phyloP scores from a whole-genome alignment of 2,888 invertebrate species.

The Cataglyphis cursor region DNA sequence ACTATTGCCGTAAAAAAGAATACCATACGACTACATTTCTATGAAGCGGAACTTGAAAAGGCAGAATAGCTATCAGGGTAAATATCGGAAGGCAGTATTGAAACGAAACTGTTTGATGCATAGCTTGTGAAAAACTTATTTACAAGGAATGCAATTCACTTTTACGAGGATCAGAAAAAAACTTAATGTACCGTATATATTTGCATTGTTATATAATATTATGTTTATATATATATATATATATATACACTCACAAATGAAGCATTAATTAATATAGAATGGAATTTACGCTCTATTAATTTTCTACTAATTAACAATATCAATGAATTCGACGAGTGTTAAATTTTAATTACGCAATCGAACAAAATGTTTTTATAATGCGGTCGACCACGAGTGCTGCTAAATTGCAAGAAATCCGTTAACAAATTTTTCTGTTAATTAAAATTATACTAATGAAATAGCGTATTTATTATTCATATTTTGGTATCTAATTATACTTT shows the following conservation, averaged over 20 bases:
- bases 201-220: background rate
- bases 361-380: slow-evolving; percentile 22
- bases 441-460: slow-evolving; percentile 14
- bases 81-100: slow-evolving; percentile 23
- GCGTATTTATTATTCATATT: background rate
- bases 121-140: slow-evolving; percentile 30
- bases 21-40: slow-evolving; percentile 36
- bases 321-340: background rate
- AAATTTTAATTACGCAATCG: slow-evolving; percentile 8
- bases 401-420: background rate
- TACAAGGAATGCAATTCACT: slow-evolving; percentile 16
- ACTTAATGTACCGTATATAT: background rate
- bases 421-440: slow-evolving; percentile 29
- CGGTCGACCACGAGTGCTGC: background rate
- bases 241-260: background rate
- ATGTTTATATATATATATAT: no score
- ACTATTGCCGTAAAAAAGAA: slow-evolving; percentile 29
- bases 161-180: background rate
- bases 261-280: slow-evolving; percentile 7
- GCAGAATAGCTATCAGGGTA: slow-evolving; percentile 35
- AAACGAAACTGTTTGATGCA: slow-evolving; percentile 32
- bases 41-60: slow-evolving; percentile 23
- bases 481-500: background rate
- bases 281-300: background rate
- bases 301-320: slow-evolving; percentile 3